Evolutionary conservation across 1,140 invertebrate species (phyloP).

Genomic region (Marisa cornuarietis): DNA sequence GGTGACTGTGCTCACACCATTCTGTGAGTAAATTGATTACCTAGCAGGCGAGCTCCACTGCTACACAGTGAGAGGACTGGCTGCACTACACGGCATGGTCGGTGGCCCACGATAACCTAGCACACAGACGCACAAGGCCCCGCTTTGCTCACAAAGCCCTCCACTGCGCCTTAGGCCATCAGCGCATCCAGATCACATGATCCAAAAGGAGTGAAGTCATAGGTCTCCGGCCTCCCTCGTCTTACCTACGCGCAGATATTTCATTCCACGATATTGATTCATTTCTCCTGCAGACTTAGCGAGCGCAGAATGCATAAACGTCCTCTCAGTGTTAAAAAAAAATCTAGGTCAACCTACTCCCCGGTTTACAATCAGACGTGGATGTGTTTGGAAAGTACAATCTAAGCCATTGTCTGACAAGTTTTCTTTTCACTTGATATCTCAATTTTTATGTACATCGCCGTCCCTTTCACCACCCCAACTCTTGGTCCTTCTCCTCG

Average conservation of each 20-base stretch:
- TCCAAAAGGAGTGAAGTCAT: slow-evolving; percentile 13
- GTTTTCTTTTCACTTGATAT: too few species aligned
- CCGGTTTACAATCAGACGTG: too few species aligned
- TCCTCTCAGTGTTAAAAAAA: too few species aligned
- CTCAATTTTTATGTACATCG: too few species aligned
- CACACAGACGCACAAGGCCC: not conserved
- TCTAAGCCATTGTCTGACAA: too few species aligned
- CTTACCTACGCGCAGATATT: slow-evolving; percentile 10
- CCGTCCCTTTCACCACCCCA: too few species aligned
- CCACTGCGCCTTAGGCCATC: not conserved
- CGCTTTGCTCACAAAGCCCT: slow-evolving; percentile 6
- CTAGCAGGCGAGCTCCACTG: not conserved
- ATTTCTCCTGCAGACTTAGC: slow-evolving; percentile 1
- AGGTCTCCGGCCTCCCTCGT: not conserved
- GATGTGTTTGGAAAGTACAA: too few species aligned
- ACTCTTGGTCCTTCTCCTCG: too few species aligned
- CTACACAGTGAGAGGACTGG: not conserved
- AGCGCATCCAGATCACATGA: slow-evolving; percentile 22
- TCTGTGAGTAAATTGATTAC: slow-evolving; percentile 18
- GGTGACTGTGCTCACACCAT: not conserved
- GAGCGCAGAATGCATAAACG: too few species aligned
- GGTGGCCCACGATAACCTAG: slow-evolving; percentile 6
- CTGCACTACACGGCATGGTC: not conserved
- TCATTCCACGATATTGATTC: slow-evolving; percentile 21
- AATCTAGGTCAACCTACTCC: too few species aligned